phyloP scores from a whole-genome alignment of 2,113 vertebrate genomes.

The Tympanuchus pallidicinctus region DNA sequence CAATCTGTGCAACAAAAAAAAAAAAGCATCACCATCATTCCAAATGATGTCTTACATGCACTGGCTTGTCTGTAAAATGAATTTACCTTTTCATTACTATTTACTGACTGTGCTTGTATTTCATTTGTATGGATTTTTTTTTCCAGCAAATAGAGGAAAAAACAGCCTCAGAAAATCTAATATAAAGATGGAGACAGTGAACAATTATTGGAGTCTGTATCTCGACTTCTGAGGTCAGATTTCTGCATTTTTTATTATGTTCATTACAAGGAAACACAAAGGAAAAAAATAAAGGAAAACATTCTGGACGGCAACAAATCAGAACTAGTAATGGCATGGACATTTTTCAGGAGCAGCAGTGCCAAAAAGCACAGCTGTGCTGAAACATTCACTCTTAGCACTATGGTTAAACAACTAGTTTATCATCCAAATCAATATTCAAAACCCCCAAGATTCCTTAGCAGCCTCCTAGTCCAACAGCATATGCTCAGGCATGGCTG shows the following conservation, averaged over 20 bases:
- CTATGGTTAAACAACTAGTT: not conserved
- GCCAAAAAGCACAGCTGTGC: not conserved
- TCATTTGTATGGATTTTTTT: constrained; percentile 83
- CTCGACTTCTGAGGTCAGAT: constrained; percentile 63
- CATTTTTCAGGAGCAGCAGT: not conserved
- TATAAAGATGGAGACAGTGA: constrained; percentile 75
- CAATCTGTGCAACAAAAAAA: constrained; percentile 53
- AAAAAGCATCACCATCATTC: constrained; percentile 61
- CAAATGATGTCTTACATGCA: constrained; percentile 76
- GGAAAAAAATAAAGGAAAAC: not conserved
- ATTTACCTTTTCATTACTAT: constrained; percentile 84
- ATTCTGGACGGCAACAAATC: constrained; percentile 4
- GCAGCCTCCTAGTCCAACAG: not conserved
- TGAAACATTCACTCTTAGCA: not conserved
- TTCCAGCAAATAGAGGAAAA: constrained; percentile 40
- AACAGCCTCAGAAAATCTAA: constrained; percentile 73
- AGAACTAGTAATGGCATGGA: not conserved
- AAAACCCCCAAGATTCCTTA: not conserved
- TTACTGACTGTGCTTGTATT: constrained; percentile 79
- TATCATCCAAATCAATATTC: not conserved
- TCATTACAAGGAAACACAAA: constrained; percentile 54
- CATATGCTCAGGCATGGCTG: not conserved
- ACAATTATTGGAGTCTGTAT: constrained; percentile 72
- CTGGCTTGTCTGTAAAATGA: constrained; percentile 73
- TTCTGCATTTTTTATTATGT: constrained; percentile 59